Evolutionary conservation across 2,888 invertebrate genomes (phyloP).

Genomic region (Helobdella robusta): DNA sequence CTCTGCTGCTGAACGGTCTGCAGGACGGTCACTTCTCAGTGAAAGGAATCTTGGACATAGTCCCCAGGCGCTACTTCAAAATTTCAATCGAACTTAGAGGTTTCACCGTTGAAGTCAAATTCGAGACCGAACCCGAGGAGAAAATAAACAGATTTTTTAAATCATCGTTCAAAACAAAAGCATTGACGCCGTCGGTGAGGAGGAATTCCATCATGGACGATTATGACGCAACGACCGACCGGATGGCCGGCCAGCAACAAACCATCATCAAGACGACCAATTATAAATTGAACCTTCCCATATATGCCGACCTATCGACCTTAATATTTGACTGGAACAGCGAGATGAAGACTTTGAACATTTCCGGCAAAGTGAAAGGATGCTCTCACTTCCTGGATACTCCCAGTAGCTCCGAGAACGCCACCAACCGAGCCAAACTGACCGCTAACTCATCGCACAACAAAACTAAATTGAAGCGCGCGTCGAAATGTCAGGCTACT

Average conservation of each 20-base stretch:
- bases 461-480: too few species aligned
- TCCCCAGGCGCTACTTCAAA: neutral
- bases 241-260: too few species aligned
- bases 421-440: too few species aligned
- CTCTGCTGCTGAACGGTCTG: neutral
- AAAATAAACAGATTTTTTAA: too few species aligned
- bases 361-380: conserved; percentile 5
- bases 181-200: too few species aligned
- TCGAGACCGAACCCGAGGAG: neutral
- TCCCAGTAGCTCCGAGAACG: neutral
- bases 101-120: neutral
- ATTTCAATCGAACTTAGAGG: conserved; percentile 6
- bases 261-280: neutral
- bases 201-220: too few species aligned
- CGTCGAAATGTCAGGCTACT: too few species aligned
- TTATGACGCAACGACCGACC: too few species aligned
- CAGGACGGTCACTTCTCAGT: conserved; percentile 13
- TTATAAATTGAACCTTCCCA: conserved; percentile 7
- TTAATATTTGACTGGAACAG: conserved; percentile 6
- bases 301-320: conserved; percentile 5
- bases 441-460: too few species aligned
- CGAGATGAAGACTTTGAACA: neutral
- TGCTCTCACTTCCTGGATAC: neutral
- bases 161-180: too few species aligned
- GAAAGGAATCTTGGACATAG: neutral